Percentiles rank a stretch among this genome's conserved stretches.
Conservation (phyloP, 2,113 vertebrate genomes). For the Ascaphus truei region DNA sequence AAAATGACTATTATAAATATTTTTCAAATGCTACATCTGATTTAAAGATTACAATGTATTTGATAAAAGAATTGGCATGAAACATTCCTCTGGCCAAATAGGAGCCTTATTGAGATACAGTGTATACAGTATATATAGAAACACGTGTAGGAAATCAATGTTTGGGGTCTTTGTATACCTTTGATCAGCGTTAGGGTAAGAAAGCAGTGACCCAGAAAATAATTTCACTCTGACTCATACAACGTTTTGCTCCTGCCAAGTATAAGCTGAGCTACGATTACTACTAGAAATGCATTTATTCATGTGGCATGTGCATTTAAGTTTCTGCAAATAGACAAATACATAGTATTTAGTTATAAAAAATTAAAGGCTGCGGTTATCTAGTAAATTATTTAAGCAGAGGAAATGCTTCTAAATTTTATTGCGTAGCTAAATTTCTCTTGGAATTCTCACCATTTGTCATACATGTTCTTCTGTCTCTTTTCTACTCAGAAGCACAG, state of each 20-base stretch:
- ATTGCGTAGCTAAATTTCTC: slow-evolving; percentile 72
- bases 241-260: slow-evolving; percentile 4
- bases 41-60: too few species aligned
- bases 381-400: slow-evolving; percentile 83
- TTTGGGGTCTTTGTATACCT: neutral
- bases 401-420: slow-evolving; percentile 73
- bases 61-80: too few species aligned
- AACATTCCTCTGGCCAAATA: too few species aligned
- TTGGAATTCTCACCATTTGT: slow-evolving; percentile 73
- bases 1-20: too few species aligned
- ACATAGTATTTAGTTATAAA: slow-evolving; percentile 80
- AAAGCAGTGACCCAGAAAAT: slow-evolving; percentile 21
- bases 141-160: too few species aligned
- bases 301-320: slow-evolving; percentile 26
- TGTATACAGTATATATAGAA: too few species aligned
- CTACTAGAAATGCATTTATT: slow-evolving; percentile 29
- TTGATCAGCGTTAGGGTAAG: neutral
- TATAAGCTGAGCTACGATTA: slow-evolving; percentile 2
- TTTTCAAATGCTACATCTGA: too few species aligned
- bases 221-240: slow-evolving; percentile 15
- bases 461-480: slow-evolving; percentile 71
- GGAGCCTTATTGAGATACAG: too few species aligned
- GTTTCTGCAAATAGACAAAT: slow-evolving; percentile 47
- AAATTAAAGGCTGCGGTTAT: slow-evolving; percentile 75
- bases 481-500: slow-evolving; percentile 83